Evolutionary conservation across 1,140 invertebrate genomes (phyloP), one percentile per base, ranked within the genome.

Genomic region (Littorina saxatilis): DNA sequence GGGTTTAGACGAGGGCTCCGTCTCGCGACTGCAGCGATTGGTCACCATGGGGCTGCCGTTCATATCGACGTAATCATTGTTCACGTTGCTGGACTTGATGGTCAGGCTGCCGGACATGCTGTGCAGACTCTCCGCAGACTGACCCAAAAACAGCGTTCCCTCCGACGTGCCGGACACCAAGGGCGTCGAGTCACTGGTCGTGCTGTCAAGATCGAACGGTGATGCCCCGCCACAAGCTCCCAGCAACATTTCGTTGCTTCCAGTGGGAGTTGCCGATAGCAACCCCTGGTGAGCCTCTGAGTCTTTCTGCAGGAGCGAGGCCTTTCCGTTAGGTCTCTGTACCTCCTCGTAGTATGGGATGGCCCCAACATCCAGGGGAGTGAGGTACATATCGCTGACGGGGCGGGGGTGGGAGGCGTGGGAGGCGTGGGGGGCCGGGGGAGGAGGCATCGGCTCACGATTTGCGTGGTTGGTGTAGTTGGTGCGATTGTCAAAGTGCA

Each of bases 361-460:
- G 29, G n/a, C n/a, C 27, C 58, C 80, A n/a, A 82, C 52, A 39
- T 84, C 83, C 29, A 72, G 29, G 13, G 85, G 85, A 5, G 83
- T 82, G 9, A 86, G 79, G 61, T 86, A 86, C 29, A 86, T 68
- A 47, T 82, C 82, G 76, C 83, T 84, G 75, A 70, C 32, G 11
- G 81, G 82, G 13, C 85, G 79, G 13, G 63, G 20, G 32, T 32
- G 20, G 13, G 43, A 20, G 20, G 29, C 32, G 63, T 70, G 78
- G 58, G 55, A 47, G 29, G 55, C 9, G 47, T 58, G 75, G 23
- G 75, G 58, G 27, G 50, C 32, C 11, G 75, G 75, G 20, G 78
- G 78, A 32, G 66, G 78, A 40, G 78, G 43, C 11, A 40, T 9
- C 4, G 63, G 43, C 23, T 23, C 15, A 17, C n/a, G 13, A 40